Evolutionary conservation across 2,797 vertebrate genomes (phyloP), one percentile per base, ranked within the genome.

Genomic region (Xenopus petersii): DNA sequence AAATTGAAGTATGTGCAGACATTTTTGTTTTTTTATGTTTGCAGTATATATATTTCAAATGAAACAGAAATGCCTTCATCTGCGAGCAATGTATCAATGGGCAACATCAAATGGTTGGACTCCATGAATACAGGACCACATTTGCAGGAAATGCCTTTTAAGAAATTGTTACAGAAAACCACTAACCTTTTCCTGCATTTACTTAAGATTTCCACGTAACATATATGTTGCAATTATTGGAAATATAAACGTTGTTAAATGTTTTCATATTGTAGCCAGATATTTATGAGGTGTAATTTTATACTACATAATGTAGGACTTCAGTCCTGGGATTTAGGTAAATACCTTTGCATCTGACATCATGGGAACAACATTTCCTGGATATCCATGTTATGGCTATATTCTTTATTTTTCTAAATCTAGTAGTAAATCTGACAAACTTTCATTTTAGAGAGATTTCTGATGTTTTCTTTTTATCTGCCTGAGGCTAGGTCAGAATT

Each of bases 261-360:
- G 63, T 42, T 80, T 80, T 82, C 75, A 6, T 77, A 65, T 12
- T 49, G 70, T 74, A 76, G 74, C 47, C 67, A 78, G 15, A 24
- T 80, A 63, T 65, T 77, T 73, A 71, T 30, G 75, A 64, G 71
- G 70, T 73, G 71, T 74, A 67, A 77, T 5, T 62, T 79, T 16
- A 61, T 77, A 77, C 65, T 58, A 17, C 64, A 62, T 64, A 5
- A 49, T 62, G 36, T 63, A 13, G 0, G 46, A 30, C 73, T 81
- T 75, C 2, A 17, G 78, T 80, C 71, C 71, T 15, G 24, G 71
- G 72, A 70, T 80, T 80, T 80, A 62, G 58, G 30, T 73, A 80
- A 80, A 80, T 77, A 76, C 79, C 79, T 80, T 67, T 70, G 61
- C 75, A 73, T 70, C 74, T 76, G 78, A 75, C 73, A 75, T 80